Base-by-base conservation (phyloP, 2,888 invertebrate species). In the Cancer borealis region DNA sequence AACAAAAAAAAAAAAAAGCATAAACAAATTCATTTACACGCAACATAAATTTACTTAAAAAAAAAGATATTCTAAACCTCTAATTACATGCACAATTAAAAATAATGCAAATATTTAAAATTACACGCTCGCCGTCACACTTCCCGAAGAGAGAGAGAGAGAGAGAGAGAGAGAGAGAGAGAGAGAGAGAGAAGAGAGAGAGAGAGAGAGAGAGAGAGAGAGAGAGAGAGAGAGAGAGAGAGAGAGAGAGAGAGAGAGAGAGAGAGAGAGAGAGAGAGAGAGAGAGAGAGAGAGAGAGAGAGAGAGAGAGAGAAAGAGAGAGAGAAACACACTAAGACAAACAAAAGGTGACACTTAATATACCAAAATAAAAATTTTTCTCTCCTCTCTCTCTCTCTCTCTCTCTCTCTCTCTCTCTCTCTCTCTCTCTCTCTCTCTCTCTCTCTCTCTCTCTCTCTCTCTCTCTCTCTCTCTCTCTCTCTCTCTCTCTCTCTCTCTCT, bases 171-270 rank as follows among this genome's bases (percentile, higher is more conserved):
- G 39, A 87, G 39, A 87, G 39, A 87, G 39, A 87, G 39, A 87
- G 39, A 87, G 39, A 87, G 39, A 87, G 39, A 87, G 39, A 87
- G 39, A 87, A 47, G 47, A 46, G 89, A 89, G 47, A 89, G 47
- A 89, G 47, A 89, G 47, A 89, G 47, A 46, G 89, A n/a, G 26
- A 46, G 47, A 89, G n/a, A 46, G 47, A 88, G 88, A 88, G 88
- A 88, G 88, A 88, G 88, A 88, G 88, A 88, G 46, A 88, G 88
- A 88, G 46, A 88, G 88, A 88, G 88, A 88, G 88, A 88, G 88
- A 88, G 47, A 88, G 47, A 88, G 88, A 47, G 47, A 47, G 46
- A 88, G n/a, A 46, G 45, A 88, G 45, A 88, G 46, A 88, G 46
- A 88, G 88, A 88, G 45, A 88, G 45, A 88, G 46, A 88, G 46